These are phyloP conservation scores for Perdita meconis DNA, from an alignment of 2,888 invertebrate genomes.

Conservation along the genomic window DNA sequence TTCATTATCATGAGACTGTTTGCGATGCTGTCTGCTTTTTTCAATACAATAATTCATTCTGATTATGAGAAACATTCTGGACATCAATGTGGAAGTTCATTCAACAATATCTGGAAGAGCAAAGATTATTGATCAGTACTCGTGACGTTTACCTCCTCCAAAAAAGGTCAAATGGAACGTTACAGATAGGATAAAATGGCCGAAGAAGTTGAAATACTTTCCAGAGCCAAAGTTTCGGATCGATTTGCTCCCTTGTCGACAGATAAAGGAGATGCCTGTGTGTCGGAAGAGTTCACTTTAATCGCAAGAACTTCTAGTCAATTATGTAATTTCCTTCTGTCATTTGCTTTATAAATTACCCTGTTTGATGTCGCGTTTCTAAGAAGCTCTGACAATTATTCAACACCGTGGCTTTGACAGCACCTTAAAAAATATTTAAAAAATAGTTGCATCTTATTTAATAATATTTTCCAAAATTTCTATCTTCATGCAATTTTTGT, in stretches of 20 bases:
- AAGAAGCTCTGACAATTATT: too few relatives aligned
- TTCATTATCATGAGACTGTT: too few relatives aligned
- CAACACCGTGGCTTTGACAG: too few relatives aligned
- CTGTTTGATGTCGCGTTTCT: too few relatives aligned
- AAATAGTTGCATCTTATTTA: too few relatives aligned
- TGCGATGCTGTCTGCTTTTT: too few relatives aligned
- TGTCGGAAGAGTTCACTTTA: constrained; percentile 52
- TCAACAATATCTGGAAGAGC: constrained; percentile 9
- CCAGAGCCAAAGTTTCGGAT: constrained; percentile 52
- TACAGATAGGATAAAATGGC: constrained; percentile 27
- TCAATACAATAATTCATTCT: background rate
- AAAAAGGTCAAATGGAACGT: constrained; percentile 25
- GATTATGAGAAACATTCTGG: background rate
- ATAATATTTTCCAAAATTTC: too few relatives aligned
- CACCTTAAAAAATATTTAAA: too few relatives aligned
- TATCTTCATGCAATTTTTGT: too few relatives aligned
- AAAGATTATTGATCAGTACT: constrained; percentile 26
- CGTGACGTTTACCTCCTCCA: constrained; percentile 20
- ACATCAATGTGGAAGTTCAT: constrained; percentile 43
- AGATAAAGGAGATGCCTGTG: constrained; percentile 30
- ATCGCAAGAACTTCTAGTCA: constrained; percentile 54
- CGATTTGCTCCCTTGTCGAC: constrained; percentile 26
- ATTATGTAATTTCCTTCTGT: constrained; percentile 57
- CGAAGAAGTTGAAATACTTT: constrained; percentile 63
- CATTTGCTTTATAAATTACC: too few relatives aligned